phyloP scores from a whole-genome alignment of 2,888 invertebrate genomes.

The Adelphocoris suturalis region DNA sequence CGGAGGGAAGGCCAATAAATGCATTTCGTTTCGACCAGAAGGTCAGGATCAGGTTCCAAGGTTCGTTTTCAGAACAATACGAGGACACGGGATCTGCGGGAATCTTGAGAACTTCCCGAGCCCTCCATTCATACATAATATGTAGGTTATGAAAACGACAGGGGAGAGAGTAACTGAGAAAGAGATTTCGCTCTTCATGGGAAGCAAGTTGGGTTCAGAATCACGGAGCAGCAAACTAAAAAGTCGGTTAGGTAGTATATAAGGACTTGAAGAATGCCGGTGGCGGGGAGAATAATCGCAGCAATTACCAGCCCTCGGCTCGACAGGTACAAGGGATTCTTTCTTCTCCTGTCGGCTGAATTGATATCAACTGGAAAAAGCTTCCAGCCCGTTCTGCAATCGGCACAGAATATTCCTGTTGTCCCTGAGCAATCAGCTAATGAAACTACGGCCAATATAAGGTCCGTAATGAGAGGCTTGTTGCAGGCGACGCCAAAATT shows the following conservation, averaged over 20 bases:
- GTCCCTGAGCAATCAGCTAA: constrained; percentile 38
- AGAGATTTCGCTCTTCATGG: constrained; percentile 5
- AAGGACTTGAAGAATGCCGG: constrained; percentile 51
- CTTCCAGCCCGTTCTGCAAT: constrained; percentile 3
- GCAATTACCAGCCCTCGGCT: constrained; percentile 37
- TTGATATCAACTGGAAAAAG: constrained; percentile 28
- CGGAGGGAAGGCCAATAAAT: not conserved
- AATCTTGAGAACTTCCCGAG: not conserved
- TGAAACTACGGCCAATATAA: not conserved
- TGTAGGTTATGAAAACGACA: constrained; percentile 44
- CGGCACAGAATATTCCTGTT: constrained; percentile 10
- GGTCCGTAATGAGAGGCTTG: not conserved
- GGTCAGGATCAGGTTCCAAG: constrained; percentile 26
- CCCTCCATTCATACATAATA: constrained; percentile 56
- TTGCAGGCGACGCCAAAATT: not conserved
- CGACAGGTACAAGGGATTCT: constrained; percentile 26
- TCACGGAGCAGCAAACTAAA: constrained; percentile 27
- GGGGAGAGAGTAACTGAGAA: constrained; percentile 9
- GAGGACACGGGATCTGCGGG: constrained; percentile 22
- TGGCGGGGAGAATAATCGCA: constrained; percentile 52
- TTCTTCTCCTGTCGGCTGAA: constrained; percentile 45
- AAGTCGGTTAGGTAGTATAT: not conserved
- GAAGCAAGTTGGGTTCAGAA: constrained; percentile 29
- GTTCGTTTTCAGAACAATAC: constrained; percentile 25
- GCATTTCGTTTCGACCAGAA: not conserved